Percentiles rank a stretch among this genome's conserved stretches.
Conservation (phyloP, 2,113 vertebrate species). For the Dromaius novaehollandiae region DNA sequence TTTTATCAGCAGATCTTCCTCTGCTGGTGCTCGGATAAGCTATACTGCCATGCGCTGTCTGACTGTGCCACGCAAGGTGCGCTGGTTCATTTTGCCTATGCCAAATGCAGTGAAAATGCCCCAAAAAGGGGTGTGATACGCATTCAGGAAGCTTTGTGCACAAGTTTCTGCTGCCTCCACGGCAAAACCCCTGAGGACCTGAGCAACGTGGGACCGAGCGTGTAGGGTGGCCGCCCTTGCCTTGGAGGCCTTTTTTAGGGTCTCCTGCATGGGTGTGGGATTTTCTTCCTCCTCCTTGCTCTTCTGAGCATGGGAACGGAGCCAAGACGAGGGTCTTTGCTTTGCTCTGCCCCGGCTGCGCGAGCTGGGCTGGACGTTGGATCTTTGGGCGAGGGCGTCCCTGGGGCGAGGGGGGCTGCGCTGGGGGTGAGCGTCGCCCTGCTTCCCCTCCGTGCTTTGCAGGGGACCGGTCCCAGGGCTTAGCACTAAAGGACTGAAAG, state of each 20-base stretch:
- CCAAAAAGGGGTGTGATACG: background rate
- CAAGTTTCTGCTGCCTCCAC: background rate
- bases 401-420: too few species aligned
- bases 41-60: rapidly evolving
- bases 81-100: background rate
- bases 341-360: too few species aligned
- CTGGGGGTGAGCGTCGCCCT: too few species aligned
- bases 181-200: too few species aligned
- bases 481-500: rapidly evolving
- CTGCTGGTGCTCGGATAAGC: background rate
- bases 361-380: too few species aligned
- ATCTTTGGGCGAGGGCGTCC: too few species aligned
- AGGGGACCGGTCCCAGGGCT: background rate
- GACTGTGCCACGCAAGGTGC: rapidly evolving
- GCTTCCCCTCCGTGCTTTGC: background rate
- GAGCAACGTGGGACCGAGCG: background rate
- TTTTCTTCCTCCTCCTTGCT: background rate
- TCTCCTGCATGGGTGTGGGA: rapidly evolving
- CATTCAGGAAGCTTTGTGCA: too few species aligned
- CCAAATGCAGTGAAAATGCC: background rate
- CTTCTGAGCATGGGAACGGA: background rate
- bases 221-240: rapidly evolving
- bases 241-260: background rate
- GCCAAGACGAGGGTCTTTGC: background rate
- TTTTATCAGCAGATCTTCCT: too few species aligned